phyloP scores from a whole-genome alignment of 2,888 invertebrate genomes.

The Bugula neritina region DNA sequence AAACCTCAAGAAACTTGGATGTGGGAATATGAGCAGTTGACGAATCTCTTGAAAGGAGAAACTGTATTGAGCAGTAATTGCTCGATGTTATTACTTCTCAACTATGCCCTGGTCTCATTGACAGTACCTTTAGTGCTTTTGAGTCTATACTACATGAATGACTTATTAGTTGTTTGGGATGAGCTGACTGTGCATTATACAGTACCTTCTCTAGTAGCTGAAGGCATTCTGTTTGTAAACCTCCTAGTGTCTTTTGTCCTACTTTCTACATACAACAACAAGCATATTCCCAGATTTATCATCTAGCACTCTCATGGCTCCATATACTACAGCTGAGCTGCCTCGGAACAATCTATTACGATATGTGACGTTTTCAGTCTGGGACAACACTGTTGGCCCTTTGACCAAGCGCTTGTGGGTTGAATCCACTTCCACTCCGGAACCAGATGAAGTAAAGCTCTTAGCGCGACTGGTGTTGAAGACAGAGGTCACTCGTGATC shows the following conservation, averaged over 20 bases:
- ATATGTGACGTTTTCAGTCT: background rate
- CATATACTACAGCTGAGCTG: background rate
- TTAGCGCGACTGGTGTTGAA: background rate
- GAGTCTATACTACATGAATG: background rate
- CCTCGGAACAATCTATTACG: background rate
- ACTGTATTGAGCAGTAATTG: background rate
- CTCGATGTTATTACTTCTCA: background rate
- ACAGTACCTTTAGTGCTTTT: background rate
- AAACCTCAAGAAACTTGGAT: too few relatives aligned
- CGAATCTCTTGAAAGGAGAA: background rate
- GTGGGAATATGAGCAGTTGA: conserved; percentile 4
- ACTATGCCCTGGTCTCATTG: background rate
- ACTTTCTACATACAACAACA: background rate
- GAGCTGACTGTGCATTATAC: background rate
- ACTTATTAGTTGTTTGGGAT: conserved; percentile 11
- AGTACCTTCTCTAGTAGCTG: conserved; percentile 8
- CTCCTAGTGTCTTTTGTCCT: conserved; percentile 14
- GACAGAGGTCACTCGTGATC: conserved; percentile 11
- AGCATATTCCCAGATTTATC: background rate
- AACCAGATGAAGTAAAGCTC: background rate
- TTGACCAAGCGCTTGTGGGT: background rate
- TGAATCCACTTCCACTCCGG: background rate
- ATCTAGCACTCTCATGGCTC: background rate
- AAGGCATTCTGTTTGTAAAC: background rate
- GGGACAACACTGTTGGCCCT: conserved; percentile 24